phyloP scores from a whole-genome alignment of 2,888 invertebrate genomes.

The Balanococcus diminutus region DNA sequence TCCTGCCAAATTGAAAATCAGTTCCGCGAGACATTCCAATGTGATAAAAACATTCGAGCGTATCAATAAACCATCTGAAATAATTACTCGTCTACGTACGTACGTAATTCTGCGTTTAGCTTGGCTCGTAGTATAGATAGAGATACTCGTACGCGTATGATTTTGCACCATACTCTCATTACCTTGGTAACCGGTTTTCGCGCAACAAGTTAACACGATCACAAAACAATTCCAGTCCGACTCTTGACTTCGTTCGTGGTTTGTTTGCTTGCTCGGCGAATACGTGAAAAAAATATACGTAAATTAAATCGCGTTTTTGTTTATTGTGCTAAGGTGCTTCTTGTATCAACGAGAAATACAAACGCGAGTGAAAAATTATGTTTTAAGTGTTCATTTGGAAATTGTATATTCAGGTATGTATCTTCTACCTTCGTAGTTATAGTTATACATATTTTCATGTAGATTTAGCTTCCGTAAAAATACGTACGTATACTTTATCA shows the following conservation, averaged over 20 bases:
- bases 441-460: no score
- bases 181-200: conserved; percentile 46
- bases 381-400: not conserved
- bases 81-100: not conserved
- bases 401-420: not conserved
- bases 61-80: conserved; percentile 9
- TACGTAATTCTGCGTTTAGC: not conserved
- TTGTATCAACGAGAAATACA: not conserved
- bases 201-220: not conserved
- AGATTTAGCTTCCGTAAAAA: no score
- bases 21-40: not conserved
- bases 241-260: conserved; percentile 27
- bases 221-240: conserved; percentile 40
- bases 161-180: not conserved
- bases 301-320: not conserved
- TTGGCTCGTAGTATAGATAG: no score
- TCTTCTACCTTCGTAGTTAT: no score
- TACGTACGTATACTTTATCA: no score
- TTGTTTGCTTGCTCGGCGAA: not conserved
- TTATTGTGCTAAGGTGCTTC: not conserved
- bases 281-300: not conserved
- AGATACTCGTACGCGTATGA: not conserved
- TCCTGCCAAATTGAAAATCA: no score
- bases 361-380: not conserved
- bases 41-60: not conserved